Evolutionary conservation across 2,113 vertebrate species (phyloP), one percentile per base, ranked within the genome.

Genomic region (Patagioenas fasciata): DNA sequence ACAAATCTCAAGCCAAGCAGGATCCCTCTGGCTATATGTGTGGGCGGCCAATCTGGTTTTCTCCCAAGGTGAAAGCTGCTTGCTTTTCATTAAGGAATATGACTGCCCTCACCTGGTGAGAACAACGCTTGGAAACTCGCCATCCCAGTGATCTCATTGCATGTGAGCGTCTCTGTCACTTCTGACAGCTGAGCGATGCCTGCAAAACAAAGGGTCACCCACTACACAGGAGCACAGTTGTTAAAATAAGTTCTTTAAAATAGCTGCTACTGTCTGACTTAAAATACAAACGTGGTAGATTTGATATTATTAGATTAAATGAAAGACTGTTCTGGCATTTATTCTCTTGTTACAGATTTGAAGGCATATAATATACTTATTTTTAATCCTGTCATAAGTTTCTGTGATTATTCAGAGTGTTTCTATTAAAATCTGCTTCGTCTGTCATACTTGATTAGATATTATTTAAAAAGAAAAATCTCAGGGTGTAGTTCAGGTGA

Each of bases 51-150:
- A 54, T 87, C 85, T 89, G 88, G 34, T 94, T 92, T 75, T 75
- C 85, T 93, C 53, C 31, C 85, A 51, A 42, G 95, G 88, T 88
- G 95, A 4, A 83, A 89, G 90, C 80, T 81, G 92, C 88, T 69
- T 6, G 80, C 61, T 85, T 93, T 96, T 47, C 91, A 79, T 38
- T 32, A 15, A 97, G 96, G 96, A 54, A 61, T 96, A 58, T 95
- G 95, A 97, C 28, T 97, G 96, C 96, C 96, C 96, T 95, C 96
- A 85, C 85, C 96, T 94, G 96, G 96, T 75, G 90, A 75, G 88
- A 96, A 85, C n/a, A 5, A 62, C 8, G 14, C 85, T 74, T 31
- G 93, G 95, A 95, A 77, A 57, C 4, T 18, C 51, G 60, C 89
- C 74, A 44, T 85, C 28, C 58, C 75, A 2, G 20, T 5, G 80